Conservation (phyloP, 2,888 invertebrate genomes). For the Ophioninae sp. region DNA sequence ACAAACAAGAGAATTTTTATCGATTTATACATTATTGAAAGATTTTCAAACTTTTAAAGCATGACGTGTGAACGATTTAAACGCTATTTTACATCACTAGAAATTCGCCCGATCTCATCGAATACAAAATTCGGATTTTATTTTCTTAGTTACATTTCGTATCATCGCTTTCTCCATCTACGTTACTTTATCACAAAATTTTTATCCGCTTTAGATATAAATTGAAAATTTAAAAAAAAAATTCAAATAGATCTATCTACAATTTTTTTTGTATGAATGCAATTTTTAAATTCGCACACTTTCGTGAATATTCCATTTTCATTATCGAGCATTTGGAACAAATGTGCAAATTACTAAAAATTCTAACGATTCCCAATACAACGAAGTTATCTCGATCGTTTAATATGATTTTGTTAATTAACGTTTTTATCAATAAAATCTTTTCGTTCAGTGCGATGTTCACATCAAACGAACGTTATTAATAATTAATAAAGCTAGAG, state of each 20-base stretch:
- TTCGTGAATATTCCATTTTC: neutral
- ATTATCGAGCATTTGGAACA: neutral
- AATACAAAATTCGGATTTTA: slow-evolving; percentile 5
- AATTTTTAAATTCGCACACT: no score
- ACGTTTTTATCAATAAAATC: neutral
- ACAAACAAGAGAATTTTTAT: slow-evolving; percentile 3
- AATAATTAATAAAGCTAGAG: neutral
- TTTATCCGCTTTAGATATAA: no score
- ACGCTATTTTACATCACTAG: slow-evolving; percentile 71
- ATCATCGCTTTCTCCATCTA: neutral
- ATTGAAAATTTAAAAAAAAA: no score
- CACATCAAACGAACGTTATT: neutral
- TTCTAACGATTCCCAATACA: neutral
- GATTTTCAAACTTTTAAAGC: slow-evolving; percentile 25
- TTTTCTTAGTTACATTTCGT: neutral
- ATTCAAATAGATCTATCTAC: no score
- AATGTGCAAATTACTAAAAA: neutral
- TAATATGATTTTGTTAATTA: neutral
- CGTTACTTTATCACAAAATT: neutral
- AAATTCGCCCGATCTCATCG: slow-evolving; percentile 64
- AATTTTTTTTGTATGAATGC: no score
- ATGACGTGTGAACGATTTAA: slow-evolving; percentile 49
- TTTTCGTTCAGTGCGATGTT: neutral
- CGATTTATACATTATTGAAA: slow-evolving; percentile 18
- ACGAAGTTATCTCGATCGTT: neutral